phyloP scores from a whole-genome alignment of 2,113 vertebrate species.

The Cryptotis parvus region DNA sequence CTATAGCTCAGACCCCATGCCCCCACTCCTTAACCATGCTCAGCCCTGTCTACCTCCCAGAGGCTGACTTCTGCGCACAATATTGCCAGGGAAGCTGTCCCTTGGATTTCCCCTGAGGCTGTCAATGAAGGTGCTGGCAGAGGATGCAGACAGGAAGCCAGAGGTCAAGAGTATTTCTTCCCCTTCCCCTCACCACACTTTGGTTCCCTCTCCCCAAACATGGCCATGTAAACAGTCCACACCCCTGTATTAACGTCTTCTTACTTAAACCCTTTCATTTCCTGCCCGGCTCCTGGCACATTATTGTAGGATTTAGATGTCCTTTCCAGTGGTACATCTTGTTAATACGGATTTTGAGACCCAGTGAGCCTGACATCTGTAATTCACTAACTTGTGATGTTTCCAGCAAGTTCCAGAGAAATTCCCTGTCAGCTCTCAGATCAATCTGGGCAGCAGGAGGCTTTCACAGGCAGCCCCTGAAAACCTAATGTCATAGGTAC shows the following conservation, averaged over 20 bases:
- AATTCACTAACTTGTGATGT: background rate
- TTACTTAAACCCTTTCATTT: background rate
- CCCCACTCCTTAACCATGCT: background rate
- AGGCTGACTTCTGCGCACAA: background rate
- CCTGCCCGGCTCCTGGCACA: background rate
- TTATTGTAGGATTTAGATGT: background rate
- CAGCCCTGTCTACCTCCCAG: background rate
- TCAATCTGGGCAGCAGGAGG: background rate
- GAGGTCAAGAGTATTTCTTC: background rate
- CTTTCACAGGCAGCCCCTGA: background rate
- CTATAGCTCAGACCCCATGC: too few relatives aligned
- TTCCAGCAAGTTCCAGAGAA: background rate
- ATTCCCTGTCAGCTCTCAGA: background rate
- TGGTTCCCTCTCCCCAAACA: background rate
- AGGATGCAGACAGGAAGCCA: background rate
- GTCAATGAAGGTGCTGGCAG: background rate
- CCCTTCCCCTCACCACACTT: background rate
- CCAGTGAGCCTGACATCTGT: background rate
- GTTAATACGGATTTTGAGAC: conserved; percentile 6
- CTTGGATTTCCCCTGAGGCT: background rate
- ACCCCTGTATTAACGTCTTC: background rate
- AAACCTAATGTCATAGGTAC: background rate
- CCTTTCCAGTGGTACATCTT: background rate
- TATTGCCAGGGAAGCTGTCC: background rate
- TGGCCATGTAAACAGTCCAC: background rate